Evolutionary conservation across 1,140 invertebrate genomes (phyloP), one percentile per base, ranked within the genome.

Genomic region (Wiebesia pumilae): DNA sequence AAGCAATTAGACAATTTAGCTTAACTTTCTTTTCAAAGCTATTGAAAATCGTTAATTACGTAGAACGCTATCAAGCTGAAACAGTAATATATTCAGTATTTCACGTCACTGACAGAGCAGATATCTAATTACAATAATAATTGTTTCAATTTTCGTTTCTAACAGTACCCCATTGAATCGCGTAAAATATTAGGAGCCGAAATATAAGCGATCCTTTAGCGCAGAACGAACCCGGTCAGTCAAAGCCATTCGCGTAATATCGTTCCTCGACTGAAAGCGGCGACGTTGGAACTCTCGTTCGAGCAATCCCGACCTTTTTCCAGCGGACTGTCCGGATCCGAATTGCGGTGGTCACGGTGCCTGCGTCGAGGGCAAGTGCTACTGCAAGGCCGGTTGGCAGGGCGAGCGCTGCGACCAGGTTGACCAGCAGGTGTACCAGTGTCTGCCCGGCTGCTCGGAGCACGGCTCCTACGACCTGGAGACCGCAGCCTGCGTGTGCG

Each of bases 371-470:
- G 98, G 98, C 2, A 97, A 97, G 85, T 99, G 99, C 93, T 97
- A 98, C 89, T 99, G 98, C 94, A 97, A 98, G 90, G 97, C 97
- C 6, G 98, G 99, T 0, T 99, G 98, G 98, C 97, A 98, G 90
- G 98, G 98, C 19, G 96, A 97, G 85, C 96, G 97, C 85, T 99
- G 98, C 91, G 95, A 96, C 87, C 95, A 97, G 89, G 96, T 97
- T 82, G 97, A 98, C 93, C 96, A 97, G 90, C 96, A 97, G 93
- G 97, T 98, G 43, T 97, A 98, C 92, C 96, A 97, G 86, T 98
- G 97, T 92, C 93, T 98, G 83, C 98, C 97, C 0, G 97, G 97
- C 80, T 98, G 98, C 92, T 98, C 97, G 0, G 97, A 97, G 89
- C 97, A 98, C 91, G 98, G 98, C 40, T 96, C 96, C 78, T 98